phyloP scores from a whole-genome alignment of 2,888 invertebrate genomes.

The Macrophya annulata region DNA sequence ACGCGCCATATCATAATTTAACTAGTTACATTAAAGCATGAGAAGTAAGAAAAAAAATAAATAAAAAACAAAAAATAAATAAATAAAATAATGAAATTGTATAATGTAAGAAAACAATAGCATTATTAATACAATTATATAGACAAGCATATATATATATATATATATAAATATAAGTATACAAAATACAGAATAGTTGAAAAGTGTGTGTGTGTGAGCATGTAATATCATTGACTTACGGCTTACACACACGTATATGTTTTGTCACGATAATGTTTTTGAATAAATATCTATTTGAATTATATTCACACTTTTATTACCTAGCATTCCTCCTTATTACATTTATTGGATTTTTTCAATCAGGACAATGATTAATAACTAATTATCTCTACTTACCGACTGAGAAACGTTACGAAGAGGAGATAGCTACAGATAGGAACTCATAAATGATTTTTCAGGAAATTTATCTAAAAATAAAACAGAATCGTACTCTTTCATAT shows the following conservation, averaged over 20 bases:
- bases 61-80: conserved; percentile 60
- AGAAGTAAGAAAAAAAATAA: conserved; percentile 62
- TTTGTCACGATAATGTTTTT: conserved; percentile 77
- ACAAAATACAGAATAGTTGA: conserved; percentile 59
- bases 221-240: conserved; percentile 58
- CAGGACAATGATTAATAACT: no score
- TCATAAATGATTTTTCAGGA: no score
- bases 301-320: conserved; percentile 59
- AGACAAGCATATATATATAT: conserved; percentile 52
- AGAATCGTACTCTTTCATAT: no score
- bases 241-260: conserved; percentile 72
- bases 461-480: no score
- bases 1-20: conserved; percentile 50
- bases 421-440: no score
- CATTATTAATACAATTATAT: conserved; percentile 57
- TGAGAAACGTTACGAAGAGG: background rate
- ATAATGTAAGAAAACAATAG: conserved; percentile 49
- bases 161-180: conserved; percentile 21
- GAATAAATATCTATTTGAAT: conserved; percentile 78
- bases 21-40: conserved; percentile 60
- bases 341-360: background rate
- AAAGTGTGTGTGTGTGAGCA: conserved; percentile 69
- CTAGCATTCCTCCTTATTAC: background rate
- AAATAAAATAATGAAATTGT: conserved; percentile 55
- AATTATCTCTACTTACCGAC: background rate